Evolutionary conservation across 1,140 invertebrate genomes (phyloP), one percentile per base, ranked within the genome.

Genomic region (Drosophila nebulosa): DNA sequence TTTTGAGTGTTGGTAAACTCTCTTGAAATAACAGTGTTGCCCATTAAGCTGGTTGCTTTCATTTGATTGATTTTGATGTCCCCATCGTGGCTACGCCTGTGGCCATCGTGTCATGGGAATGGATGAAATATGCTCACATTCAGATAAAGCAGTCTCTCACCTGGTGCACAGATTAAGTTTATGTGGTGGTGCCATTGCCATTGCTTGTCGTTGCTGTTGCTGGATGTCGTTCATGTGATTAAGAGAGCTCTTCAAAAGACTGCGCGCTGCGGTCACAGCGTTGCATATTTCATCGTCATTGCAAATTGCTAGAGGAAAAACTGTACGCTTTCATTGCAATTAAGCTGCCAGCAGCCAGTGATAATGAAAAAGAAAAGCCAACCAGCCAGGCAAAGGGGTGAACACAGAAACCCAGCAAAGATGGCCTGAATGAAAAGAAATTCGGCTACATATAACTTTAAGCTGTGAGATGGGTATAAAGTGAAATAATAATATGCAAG

Each of bases 271-370:
- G 58, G 68, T 69, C 70, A 72, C 68, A 72, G 62, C 42, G 65
- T 39, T 73, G 70, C 70, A 73, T 69, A 73, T 83, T 78, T 79
- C 73, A 71, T 70, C 64, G 77, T 69, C 68, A 79, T 60, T 67
- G 80, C 77, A 85, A 80, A 84, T 84, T 84, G 80, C 77, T 66
- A 35, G 51, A 79, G 80, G 77, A 79, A 85, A 74, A 85, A 74
- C 76, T 72, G 53, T 74, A 67, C 61, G 80, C 80, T 84, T 85
- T 84, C 80, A 85, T 85, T 84, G 77, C 80, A 84, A 84, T 84
- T 84, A 84, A 84, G 80, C 80, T 74, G 58, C 76, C 65, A 50
- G 14, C 30, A 57, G 80, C 77, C 72, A n/a, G n/a, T 73, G 80
- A 84, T 84, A 84, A 84, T 84, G 80, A 84, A 85, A 84, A 72